Conservation (phyloP, 2,113 vertebrate species). For the Amphilophus citrinellus region DNA sequence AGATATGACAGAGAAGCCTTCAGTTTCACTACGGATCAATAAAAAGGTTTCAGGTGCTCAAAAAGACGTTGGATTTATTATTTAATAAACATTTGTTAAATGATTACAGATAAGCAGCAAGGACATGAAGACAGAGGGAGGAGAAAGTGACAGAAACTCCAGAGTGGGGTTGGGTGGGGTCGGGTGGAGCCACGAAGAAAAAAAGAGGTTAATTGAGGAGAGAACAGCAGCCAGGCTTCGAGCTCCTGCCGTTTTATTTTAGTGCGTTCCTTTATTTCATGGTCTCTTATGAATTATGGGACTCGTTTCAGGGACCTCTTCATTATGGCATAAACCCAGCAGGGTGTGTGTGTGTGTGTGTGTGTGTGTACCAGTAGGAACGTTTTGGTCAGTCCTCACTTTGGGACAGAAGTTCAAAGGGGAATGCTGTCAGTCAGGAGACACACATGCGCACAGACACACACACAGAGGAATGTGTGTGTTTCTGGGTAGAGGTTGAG, state of each 20-base stretch:
- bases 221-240: neutral
- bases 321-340: constrained; percentile 14
- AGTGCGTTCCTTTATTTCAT: neutral
- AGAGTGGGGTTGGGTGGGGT: neutral
- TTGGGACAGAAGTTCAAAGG: neutral
- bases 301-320: constrained; percentile 63
- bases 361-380: too few relatives aligned
- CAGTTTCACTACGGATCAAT: neutral
- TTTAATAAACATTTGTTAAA: neutral
- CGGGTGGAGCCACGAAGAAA: neutral
- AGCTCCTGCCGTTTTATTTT: constrained; percentile 1
- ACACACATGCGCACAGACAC: too few relatives aligned
- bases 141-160: neutral
- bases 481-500: constrained; percentile 20
- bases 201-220: constrained; percentile 32
- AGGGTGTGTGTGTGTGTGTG: neutral
- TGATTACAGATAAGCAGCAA: neutral
- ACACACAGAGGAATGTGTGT: neutral
- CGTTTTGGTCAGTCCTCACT: too few relatives aligned
- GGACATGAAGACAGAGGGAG: constrained; percentile 12
- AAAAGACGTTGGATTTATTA: neutral
- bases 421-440: too few relatives aligned
- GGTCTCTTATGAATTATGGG: neutral
- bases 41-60: too few relatives aligned
- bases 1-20: neutral